Percentiles rank a stretch among this genome's conserved stretches.
phyloP scores from a whole-genome alignment of 2,888 invertebrate genomes.

The Aporophyla nigra region DNA sequence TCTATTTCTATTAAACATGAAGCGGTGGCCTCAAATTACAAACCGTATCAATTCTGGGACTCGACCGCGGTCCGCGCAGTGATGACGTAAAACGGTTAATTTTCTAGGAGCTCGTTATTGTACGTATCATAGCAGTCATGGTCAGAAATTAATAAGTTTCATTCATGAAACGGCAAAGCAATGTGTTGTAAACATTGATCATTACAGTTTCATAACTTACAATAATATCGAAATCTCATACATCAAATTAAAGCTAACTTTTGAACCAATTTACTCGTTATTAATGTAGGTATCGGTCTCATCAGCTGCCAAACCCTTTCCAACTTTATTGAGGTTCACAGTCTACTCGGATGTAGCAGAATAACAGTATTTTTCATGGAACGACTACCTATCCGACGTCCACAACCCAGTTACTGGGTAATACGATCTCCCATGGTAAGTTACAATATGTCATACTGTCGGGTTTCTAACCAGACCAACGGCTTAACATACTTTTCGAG shows the following conservation, averaged over 20 bases:
- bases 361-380: no score
- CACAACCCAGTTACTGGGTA: no score
- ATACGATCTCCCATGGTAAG: no score
- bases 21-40: constrained; percentile 24
- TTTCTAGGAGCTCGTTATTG: neutral
- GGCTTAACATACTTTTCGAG: no score
- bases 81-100: constrained; percentile 4
- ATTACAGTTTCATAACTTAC: constrained; percentile 15
- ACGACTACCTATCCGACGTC: no score
- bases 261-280: constrained; percentile 52
- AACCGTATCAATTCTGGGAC: constrained; percentile 1
- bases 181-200: constrained; percentile 17
- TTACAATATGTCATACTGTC: no score
- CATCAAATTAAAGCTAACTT: constrained; percentile 47
- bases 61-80: neutral
- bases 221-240: constrained; percentile 3
- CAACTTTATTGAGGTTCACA: no score
- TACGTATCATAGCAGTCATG: constrained; percentile 7
- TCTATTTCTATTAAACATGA: constrained; percentile 18
- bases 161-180: constrained; percentile 5
- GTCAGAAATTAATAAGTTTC: neutral
- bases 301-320: no score
- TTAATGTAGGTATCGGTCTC: constrained; percentile 27
- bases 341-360: no score
- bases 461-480: no score